Evolutionary conservation across 2,113 vertebrate species (phyloP).

Genomic region (Centropus bengalensis): DNA sequence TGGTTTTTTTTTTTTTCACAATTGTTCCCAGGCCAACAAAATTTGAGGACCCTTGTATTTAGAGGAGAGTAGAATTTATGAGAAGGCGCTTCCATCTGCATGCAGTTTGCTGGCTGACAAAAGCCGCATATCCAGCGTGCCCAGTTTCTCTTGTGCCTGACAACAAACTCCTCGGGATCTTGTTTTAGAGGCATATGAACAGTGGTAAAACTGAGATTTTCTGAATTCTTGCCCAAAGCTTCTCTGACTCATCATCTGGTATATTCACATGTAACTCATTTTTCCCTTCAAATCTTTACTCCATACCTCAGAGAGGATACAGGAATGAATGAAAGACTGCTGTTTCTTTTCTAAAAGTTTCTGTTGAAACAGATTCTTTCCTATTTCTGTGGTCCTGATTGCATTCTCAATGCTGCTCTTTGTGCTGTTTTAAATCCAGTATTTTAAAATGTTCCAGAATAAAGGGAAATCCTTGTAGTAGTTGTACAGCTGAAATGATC

Average conservation of each 20-base stretch:
- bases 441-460: not conserved
- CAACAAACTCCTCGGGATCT: not conserved
- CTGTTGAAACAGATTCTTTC: not conserved
- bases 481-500: not conserved
- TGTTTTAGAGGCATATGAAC: conserved; percentile 39
- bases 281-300: conserved; percentile 48
- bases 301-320: not conserved
- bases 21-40: not conserved
- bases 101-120: conserved; percentile 16
- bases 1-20: not conserved
- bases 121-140: not conserved
- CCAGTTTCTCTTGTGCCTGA: not conserved
- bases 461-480: not conserved
- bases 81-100: conserved; percentile 2
- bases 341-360: conserved; percentile 27
- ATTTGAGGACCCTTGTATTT: not conserved
- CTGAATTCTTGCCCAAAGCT: conserved; percentile 49
- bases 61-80: not conserved
- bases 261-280: conserved; percentile 32
- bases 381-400: not conserved
- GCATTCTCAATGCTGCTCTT: not conserved
- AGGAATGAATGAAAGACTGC: conserved; percentile 28
- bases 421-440: not conserved
- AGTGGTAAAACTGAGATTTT: conserved; percentile 26
- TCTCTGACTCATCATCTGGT: conserved; percentile 50